Evolutionary conservation across 2,888 invertebrate genomes (phyloP).

Genomic region (Slavum lentiscoides): DNA sequence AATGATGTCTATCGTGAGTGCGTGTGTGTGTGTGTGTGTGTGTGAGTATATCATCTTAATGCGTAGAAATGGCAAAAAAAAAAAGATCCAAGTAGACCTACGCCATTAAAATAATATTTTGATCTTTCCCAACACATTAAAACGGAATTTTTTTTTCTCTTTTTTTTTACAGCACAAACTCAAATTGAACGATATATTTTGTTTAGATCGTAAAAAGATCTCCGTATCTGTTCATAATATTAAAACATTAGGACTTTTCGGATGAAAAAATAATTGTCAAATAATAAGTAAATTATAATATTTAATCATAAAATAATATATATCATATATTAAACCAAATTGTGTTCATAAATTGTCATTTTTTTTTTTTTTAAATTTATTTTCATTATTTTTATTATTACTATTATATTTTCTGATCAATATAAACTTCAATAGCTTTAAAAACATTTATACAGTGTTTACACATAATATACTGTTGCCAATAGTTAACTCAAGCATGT

Average conservation of each 20-base stretch:
- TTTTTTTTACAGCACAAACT: background rate
- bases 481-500: conserved; percentile 35
- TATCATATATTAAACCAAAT: conserved; percentile 31
- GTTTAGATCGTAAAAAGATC: background rate
- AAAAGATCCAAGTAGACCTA: no score
- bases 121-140: no score
- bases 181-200: background rate
- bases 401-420: conserved; percentile 41
- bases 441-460: conserved; percentile 43
- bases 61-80: no score
- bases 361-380: background rate
- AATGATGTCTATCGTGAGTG: no score
- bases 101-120: no score
- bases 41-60: no score
- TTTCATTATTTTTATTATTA: background rate
- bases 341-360: conserved; percentile 35
- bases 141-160: no score
- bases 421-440: conserved; percentile 40
- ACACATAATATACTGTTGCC: conserved; percentile 21
- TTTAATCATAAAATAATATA: conserved; percentile 32
- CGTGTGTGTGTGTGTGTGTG: no score
- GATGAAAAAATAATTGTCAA: conserved; percentile 2
- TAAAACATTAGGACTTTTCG: background rate
- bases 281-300: conserved; percentile 22
- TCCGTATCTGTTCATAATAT: background rate